Percentiles rank a stretch among this genome's conserved stretches.
Evolutionary conservation across 2,888 invertebrate genomes (phyloP).

Genomic region (Ommatoiulus sabulosus): DNA sequence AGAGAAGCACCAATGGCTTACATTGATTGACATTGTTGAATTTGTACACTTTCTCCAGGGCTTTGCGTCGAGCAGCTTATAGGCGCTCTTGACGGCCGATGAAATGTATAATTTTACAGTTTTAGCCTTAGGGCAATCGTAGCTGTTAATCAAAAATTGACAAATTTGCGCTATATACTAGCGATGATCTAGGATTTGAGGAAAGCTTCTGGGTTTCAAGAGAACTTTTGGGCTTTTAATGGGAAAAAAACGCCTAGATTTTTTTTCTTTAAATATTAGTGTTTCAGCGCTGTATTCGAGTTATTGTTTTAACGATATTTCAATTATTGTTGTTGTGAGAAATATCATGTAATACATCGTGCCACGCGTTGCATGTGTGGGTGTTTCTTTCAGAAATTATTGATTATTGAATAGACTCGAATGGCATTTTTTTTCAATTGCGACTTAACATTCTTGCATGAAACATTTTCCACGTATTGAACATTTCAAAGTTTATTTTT

Average conservation of each 20-base stretch:
- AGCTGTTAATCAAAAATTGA: constrained; percentile 37
- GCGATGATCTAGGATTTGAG: background rate
- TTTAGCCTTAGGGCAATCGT: constrained; percentile 38
- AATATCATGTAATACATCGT: too few relatives aligned
- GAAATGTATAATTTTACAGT: constrained; percentile 46
- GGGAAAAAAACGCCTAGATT: too few relatives aligned
- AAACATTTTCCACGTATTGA: too few relatives aligned
- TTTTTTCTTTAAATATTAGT: background rate
- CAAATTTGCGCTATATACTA: background rate
- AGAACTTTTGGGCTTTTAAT: background rate
- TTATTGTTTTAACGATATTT: too few relatives aligned
- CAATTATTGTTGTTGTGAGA: too few relatives aligned
- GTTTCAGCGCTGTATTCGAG: too few relatives aligned
- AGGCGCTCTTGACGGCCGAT: background rate
- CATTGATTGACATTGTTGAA: constrained; percentile 47
- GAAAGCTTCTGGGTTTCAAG: background rate
- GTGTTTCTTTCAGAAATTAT: too few relatives aligned
- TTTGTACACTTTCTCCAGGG: constrained; percentile 40
- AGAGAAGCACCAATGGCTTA: constrained; percentile 8
- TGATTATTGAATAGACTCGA: too few relatives aligned
- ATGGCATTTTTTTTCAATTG: too few relatives aligned
- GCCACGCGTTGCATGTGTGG: too few relatives aligned
- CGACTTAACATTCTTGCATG: too few relatives aligned
- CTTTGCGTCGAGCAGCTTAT: background rate
- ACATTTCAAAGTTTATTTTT: too few relatives aligned